A percentile compares a stretch with the other conserved stretches of the same genome.
Conservation (phyloP, 2,113 vertebrate genomes). For the Glareola pratincola region DNA sequence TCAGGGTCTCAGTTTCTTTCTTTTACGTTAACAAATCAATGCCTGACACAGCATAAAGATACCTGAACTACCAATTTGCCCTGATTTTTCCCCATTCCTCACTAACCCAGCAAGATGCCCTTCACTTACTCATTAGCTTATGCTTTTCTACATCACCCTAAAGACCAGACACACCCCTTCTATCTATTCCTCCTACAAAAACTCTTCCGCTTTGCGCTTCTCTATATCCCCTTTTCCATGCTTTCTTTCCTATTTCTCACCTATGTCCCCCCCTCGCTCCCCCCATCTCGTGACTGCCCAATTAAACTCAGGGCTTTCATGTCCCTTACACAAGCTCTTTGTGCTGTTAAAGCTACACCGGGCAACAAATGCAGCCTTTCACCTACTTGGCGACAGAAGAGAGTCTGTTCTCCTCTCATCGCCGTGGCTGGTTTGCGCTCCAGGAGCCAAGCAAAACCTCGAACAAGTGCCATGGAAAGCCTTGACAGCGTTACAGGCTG, state of each 20-base stretch:
- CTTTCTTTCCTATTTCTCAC: background rate
- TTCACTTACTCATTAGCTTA: background rate
- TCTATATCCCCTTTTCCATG: background rate
- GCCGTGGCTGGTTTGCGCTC: background rate
- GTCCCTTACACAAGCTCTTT: slow-evolving; percentile 42
- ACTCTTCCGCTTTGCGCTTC: background rate
- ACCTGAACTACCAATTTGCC: background rate
- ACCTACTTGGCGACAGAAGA: slow-evolving; percentile 48
- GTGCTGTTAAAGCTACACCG: slow-evolving; percentile 2
- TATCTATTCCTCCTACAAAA: fast-evolving
- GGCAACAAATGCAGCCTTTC: slow-evolving; percentile 11
- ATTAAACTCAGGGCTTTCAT: background rate
- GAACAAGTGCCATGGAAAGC: background rate
- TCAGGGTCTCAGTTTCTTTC: background rate
- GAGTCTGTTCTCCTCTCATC: background rate
- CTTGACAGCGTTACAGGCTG: background rate
- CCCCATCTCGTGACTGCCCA: background rate
- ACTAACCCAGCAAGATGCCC: background rate
- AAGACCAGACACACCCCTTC: background rate
- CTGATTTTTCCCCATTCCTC: background rate
- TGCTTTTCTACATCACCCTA: fast-evolving
- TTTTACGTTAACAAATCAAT: background rate
- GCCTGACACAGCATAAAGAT: background rate
- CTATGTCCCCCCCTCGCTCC: background rate
- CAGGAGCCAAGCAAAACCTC: background rate